Evolutionary conservation across 37 sponge, comb jelly and placozoan species (phyloP), one percentile per base, ranked within the genome.

Genomic region (Halichondria panicea): DNA sequence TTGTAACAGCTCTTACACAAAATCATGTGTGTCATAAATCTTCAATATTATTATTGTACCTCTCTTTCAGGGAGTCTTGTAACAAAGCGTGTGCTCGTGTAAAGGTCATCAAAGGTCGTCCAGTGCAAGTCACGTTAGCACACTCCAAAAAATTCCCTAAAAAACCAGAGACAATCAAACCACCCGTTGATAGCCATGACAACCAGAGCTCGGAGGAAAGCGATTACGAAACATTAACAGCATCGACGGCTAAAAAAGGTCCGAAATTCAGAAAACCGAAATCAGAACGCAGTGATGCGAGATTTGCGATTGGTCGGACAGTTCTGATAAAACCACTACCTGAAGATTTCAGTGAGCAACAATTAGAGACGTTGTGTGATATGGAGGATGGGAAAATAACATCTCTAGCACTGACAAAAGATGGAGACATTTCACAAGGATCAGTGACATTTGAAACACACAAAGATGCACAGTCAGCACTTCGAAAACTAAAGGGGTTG

Each of bases 41-140:
- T 44, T 41, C 21, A 5, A 73, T 8, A 55, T 12, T 28, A 35
- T 38, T 41, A 73, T 46, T 56, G 18, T 21, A 19, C 48, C 2
- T 18, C 13, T 25, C 35, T 3, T 81, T 1, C 48, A 89, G 90
- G 12, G 91, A 91, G 32, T 73, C 81, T 76, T 88, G 88, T n/a
- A 46, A 71, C 41, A 86, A 33, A 30, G 91, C 91, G 18, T 30
- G 33, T 25, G 44, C 61, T 15, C 13, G n/a, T 18, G 83, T 87
- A 15, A 86, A 81, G 67, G 28, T 40, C 0, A 59, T 91, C 30
- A 54, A 59, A 42, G 78, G 91, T 35, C 75, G 88, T 18, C 77
- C 66, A 24, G 79, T 91, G 12, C 83, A 81, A 24, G 36, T 91
- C 3, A 42, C 42, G 28, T 63, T 75, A n/a, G n/a, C n/a, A n/a